Percentiles rank a stretch among this genome's conserved stretches.
phyloP scores from a whole-genome alignment of 2,888 invertebrate species.

The Belgica antarctica region DNA sequence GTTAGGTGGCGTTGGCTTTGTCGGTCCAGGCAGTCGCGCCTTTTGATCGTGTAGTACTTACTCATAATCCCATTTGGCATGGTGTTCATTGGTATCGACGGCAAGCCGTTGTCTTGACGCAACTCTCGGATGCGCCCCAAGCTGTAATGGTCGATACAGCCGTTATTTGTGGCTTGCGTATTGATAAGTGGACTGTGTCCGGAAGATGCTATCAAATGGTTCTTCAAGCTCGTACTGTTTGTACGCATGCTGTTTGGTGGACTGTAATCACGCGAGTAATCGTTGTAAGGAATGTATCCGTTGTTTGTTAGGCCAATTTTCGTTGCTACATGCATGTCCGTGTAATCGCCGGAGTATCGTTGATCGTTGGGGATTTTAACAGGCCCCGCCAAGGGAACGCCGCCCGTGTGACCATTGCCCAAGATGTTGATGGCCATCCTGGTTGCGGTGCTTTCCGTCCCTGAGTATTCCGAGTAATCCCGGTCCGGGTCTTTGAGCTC shows the following conservation, averaged over 20 bases:
- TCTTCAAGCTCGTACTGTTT: conserved; percentile 21
- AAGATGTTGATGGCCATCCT: conserved; percentile 44
- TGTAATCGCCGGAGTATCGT: conserved; percentile 44
- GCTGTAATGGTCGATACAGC: conserved; percentile 47
- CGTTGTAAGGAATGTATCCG: conserved; percentile 84
- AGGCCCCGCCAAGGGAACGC: conserved; percentile 70
- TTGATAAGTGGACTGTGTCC: conserved; percentile 50
- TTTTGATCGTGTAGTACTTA: conserved; percentile 27
- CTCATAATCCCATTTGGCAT: conserved; percentile 43
- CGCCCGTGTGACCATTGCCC: conserved; percentile 47
- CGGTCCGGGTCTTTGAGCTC: conserved; percentile 72
- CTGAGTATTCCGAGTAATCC: conserved; percentile 45
- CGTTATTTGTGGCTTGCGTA: conserved; percentile 49
- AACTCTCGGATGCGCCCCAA: conserved; percentile 51
- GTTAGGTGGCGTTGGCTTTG: conserved; percentile 11
- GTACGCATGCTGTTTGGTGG: conserved; percentile 59
- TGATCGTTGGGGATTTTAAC: conserved; percentile 67
- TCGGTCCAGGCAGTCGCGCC: neutral
- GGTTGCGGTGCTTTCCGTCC: conserved; percentile 42
- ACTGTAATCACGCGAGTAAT: conserved; percentile 84
- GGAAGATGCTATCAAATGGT: conserved; percentile 39
- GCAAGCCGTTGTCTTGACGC: conserved; percentile 54
- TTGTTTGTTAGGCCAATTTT: conserved; percentile 70
- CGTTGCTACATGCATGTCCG: conserved; percentile 54
- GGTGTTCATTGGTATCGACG: conserved; percentile 47